A percentile compares a stretch with the other conserved stretches of the same genome.
Conservation (phyloP, 1,140 invertebrate species). For the Ceratitis capitata region DNA sequence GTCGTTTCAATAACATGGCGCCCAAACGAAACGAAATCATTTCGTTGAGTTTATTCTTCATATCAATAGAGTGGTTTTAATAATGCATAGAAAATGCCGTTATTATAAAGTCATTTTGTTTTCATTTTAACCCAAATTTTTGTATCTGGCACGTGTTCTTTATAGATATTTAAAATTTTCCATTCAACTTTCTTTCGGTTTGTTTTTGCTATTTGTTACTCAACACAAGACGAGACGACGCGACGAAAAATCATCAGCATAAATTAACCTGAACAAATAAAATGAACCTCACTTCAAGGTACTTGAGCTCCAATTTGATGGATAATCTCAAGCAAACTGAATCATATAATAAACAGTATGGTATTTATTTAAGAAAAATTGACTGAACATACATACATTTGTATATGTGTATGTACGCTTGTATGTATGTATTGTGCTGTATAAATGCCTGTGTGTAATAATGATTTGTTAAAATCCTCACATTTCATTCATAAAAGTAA, state of each 20-base stretch:
- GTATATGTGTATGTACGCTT: neutral
- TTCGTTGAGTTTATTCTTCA: no score
- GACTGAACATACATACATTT: neutral
- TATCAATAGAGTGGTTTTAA: no score
- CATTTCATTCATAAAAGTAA: constrained; percentile 28
- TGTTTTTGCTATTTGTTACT: neutral
- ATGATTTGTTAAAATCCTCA: neutral
- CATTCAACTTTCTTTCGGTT: neutral
- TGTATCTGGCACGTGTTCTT: neutral
- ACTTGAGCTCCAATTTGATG: neutral
- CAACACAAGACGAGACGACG: neutral
- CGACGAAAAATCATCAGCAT: constrained; percentile 1
- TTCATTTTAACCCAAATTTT: neutral
- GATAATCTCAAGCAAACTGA: constrained; percentile 12
- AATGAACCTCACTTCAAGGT: neutral
- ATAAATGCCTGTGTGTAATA: neutral
- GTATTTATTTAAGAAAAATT: neutral
- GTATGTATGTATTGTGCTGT: neutral
- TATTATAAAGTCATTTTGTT: no score
- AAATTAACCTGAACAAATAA: constrained; percentile 40
- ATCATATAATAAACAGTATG: neutral
- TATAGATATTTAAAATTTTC: neutral
- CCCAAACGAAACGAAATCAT: no score
- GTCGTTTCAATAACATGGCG: no score
- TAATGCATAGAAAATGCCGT: no score